phyloP scores from a whole-genome alignment of 1,140 invertebrate species.

The Drosophila takahashii region DNA sequence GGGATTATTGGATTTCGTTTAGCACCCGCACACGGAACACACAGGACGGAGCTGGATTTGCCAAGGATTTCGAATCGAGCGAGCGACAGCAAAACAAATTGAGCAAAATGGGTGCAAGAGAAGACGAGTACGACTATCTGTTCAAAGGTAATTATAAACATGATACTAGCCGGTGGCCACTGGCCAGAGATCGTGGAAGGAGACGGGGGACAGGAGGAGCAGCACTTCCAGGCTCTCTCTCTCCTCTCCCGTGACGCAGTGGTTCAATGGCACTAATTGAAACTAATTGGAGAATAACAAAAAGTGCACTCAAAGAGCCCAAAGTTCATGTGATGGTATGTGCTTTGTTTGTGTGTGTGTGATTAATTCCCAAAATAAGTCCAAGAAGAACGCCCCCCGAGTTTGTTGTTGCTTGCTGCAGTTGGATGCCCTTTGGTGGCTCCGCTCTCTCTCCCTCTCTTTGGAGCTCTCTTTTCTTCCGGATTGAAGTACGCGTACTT shows the following conservation, averaged over 20 bases:
- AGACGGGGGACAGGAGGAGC: constrained; percentile 21
- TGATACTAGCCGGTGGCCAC: constrained; percentile 31
- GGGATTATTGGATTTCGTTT: constrained; percentile 78
- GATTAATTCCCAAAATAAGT: constrained; percentile 43
- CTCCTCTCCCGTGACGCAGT: constrained; percentile 48
- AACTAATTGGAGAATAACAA: constrained; percentile 77
- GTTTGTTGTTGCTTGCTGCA: constrained; percentile 39
- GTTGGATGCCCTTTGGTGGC: constrained; percentile 57
- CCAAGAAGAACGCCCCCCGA: constrained; percentile 59
- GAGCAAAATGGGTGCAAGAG: constrained; percentile 95
- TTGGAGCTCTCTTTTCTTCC: constrained; percentile 28
- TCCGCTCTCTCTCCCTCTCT: constrained; percentile 26
- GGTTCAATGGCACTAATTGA: constrained; percentile 74
- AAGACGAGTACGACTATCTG: constrained; percentile 99
- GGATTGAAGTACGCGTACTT: constrained; percentile 50
- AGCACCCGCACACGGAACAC: constrained; percentile 44
- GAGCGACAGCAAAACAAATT: constrained; percentile 50
- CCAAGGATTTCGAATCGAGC: constrained; percentile 31
- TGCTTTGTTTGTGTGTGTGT: constrained; percentile 28
- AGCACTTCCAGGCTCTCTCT: constrained; percentile 14
- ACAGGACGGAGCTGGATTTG: constrained; percentile 30
- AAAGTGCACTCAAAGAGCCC: constrained; percentile 41
- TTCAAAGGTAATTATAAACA: constrained; percentile 95
- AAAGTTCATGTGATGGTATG: constrained; percentile 35
- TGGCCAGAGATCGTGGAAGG: constrained; percentile 12